Conservation (phyloP, 1,140 invertebrate genomes). For the Cherax destructor region DNA sequence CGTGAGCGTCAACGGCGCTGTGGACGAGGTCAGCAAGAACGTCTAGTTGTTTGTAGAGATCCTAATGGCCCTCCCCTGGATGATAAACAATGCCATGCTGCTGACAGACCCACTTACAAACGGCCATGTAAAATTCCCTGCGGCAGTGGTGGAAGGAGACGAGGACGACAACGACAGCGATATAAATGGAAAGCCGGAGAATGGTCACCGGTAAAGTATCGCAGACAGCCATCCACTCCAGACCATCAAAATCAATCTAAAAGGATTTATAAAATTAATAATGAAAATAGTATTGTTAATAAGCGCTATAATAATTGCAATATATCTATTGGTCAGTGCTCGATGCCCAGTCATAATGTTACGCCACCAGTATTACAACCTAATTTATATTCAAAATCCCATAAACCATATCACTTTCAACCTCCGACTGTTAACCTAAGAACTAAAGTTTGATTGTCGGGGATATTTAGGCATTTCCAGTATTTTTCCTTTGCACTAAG, state of each 20-base stretch:
- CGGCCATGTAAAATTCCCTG: slow-evolving; percentile 63
- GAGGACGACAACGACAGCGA: slow-evolving; percentile 30
- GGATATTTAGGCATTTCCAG: neutral
- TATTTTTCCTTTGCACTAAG: neutral
- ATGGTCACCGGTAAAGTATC: slow-evolving; percentile 71
- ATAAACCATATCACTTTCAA: neutral
- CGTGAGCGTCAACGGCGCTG: slow-evolving; percentile 68
- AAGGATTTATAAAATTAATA: slow-evolving; percentile 32
- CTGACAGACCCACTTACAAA: slow-evolving; percentile 56
- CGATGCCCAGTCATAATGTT: neutral
- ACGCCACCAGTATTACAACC: neutral
- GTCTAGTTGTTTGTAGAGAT: slow-evolving; percentile 75
- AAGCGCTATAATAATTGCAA: neutral
- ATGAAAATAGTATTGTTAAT: slow-evolving; percentile 3
- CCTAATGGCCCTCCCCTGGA: slow-evolving; percentile 71
- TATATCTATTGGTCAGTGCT: neutral
- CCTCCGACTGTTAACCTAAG: neutral
- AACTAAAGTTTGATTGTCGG: neutral
- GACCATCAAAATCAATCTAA: neutral
- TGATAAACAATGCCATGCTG: slow-evolving; percentile 47
- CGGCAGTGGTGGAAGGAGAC: neutral
- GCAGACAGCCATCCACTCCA: slow-evolving; percentile 20
- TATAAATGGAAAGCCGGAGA: slow-evolving; percentile 68
- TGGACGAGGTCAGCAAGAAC: slow-evolving; percentile 74
- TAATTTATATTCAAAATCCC: neutral